Percentiles rank a stretch among this genome's conserved stretches.
Evolutionary conservation across 2,113 vertebrate species (phyloP).

Genomic region (Spea multiplicata): DNA sequence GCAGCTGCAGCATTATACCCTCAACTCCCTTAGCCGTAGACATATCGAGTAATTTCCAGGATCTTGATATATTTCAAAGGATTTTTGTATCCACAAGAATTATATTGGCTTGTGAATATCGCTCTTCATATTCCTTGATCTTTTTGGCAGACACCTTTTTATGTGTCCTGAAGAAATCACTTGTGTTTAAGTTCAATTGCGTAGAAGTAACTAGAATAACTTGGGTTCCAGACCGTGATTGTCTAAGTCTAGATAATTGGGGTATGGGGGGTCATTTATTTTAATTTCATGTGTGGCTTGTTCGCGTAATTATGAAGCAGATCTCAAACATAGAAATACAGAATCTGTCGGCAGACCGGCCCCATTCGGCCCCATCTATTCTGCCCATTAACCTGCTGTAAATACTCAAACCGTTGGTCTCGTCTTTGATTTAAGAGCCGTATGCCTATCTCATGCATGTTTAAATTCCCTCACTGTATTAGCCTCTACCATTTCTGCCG

Average conservation of each 20-base stretch:
- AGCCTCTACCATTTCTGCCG: too few relatives aligned
- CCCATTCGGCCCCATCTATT: too few relatives aligned
- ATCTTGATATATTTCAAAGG: not conserved
- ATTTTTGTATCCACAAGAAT: not conserved
- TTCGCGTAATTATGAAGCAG: not conserved
- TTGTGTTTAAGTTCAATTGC: not conserved
- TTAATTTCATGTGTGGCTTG: not conserved
- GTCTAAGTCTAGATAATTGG: not conserved
- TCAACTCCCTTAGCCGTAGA: not conserved
- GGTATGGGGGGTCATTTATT: not conserved
- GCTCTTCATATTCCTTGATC: constrained; percentile 4
- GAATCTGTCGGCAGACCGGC: too few relatives aligned
- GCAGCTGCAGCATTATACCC: not conserved
- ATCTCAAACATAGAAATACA: not conserved
- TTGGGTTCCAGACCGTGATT: not conserved
- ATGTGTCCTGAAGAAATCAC: not conserved
- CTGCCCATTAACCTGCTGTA: too few relatives aligned
- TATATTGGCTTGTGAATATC: constrained; percentile 1
- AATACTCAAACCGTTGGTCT: too few relatives aligned
- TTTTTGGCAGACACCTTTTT: not conserved
- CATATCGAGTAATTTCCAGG: not conserved
- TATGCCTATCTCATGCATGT: too few relatives aligned
- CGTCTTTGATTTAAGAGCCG: too few relatives aligned
- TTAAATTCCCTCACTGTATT: too few relatives aligned
- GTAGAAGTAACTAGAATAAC: not conserved